These are phyloP conservation scores for Enteromius afrohamiltoni DNA, from an alignment of 2,797 vertebrate species.

Conservation along the genomic window DNA sequence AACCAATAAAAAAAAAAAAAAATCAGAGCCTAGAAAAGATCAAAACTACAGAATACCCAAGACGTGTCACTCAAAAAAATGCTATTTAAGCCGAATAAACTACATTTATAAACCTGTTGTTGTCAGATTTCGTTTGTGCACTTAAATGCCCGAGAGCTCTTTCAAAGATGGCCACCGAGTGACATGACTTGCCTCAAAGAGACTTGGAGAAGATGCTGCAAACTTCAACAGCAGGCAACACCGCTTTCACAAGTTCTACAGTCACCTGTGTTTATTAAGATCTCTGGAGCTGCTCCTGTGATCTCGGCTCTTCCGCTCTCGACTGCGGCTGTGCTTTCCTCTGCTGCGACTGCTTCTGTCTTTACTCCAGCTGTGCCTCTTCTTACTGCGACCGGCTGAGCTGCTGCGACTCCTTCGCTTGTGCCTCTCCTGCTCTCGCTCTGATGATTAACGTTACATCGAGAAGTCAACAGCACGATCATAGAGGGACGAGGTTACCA, in stretches of 20 bases:
- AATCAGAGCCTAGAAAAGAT: not conserved
- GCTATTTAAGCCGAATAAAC: too few species aligned
- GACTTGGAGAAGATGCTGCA: not conserved
- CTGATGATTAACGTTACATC: slow-evolving; percentile 48
- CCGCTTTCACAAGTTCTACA: not conserved
- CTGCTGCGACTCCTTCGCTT: slow-evolving; percentile 76
- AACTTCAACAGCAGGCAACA: not conserved
- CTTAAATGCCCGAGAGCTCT: too few species aligned
- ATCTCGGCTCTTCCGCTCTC: slow-evolving; percentile 74
- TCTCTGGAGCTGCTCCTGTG: slow-evolving; percentile 74
- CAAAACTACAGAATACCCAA: too few species aligned
- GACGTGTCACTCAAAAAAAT: too few species aligned
- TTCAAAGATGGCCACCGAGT: too few species aligned
- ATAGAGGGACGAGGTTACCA: not conserved
- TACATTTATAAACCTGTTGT: too few species aligned
- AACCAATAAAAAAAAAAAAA: not conserved
- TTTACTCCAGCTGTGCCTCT: slow-evolving; percentile 76
- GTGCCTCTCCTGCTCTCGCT: slow-evolving; percentile 76
- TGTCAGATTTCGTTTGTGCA: too few species aligned
- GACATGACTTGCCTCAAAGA: too few species aligned
- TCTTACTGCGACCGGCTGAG: too few species aligned
- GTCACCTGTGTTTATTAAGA: slow-evolving; percentile 78
- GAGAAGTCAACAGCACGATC: not conserved
- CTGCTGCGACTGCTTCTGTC: slow-evolving; percentile 79
- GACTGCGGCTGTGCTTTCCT: slow-evolving; percentile 77